These are phyloP conservation scores for Daphoenositta chrysoptera DNA, from an alignment of 2,113 vertebrate genomes.

Conservation along the genomic window DNA sequence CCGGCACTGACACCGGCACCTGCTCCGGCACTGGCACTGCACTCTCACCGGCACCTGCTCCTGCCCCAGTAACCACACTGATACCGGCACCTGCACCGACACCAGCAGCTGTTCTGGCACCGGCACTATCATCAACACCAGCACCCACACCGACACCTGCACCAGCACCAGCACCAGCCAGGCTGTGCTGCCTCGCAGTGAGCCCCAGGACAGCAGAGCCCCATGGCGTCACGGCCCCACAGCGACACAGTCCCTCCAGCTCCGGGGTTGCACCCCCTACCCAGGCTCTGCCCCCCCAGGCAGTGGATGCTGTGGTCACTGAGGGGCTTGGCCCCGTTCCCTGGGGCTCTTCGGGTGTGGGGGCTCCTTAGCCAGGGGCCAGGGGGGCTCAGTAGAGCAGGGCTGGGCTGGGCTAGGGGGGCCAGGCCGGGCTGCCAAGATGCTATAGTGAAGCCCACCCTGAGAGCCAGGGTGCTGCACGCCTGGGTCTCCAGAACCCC, in stretches of 20 bases:
- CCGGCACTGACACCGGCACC: background rate
- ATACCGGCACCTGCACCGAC: background rate
- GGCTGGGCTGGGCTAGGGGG: background rate
- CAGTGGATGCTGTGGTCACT: background rate
- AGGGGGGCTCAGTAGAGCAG: background rate
- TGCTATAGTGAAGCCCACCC: background rate
- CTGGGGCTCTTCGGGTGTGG: background rate
- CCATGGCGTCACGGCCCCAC: background rate
- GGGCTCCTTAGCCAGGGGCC: background rate
- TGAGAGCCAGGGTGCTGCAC: background rate
- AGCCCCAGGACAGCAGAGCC: background rate
- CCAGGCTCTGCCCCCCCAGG: too few relatives aligned
- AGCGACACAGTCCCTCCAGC: background rate
- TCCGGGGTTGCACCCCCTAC: too few relatives aligned
- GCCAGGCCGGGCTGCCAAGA: background rate
- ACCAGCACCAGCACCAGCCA: fast-evolving
- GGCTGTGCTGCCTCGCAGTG: background rate
- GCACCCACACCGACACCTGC: background rate
- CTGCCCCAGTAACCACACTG: background rate
- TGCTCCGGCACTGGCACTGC: fast-evolving
- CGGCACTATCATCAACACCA: background rate
- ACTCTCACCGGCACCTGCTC: background rate
- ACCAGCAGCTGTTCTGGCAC: background rate
- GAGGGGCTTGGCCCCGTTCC: background rate
- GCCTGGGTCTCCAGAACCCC: background rate